Percentiles rank a stretch among this genome's conserved stretches.
Conservation (phyloP, 2,797 vertebrate genomes). For the Danio choprae region DNA sequence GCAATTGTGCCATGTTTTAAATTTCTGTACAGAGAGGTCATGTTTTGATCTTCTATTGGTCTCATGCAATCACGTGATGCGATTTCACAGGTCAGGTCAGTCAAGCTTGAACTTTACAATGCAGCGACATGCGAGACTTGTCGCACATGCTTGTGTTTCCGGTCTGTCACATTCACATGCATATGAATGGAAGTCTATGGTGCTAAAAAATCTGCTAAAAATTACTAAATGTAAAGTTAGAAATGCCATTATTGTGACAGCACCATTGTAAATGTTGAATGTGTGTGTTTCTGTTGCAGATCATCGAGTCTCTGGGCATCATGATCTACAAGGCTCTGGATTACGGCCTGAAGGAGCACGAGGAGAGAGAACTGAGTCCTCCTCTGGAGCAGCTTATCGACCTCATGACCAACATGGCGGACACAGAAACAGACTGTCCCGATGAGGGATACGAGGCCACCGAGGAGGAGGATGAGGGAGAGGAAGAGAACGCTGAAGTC, state of each 20-base stretch:
- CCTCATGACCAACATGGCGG: slow-evolving; percentile 89
- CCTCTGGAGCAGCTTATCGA: slow-evolving; percentile 94
- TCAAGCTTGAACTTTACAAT: too few relatives aligned
- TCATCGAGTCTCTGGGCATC: slow-evolving; percentile 94
- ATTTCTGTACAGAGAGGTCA: too few relatives aligned
- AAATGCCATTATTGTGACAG: too few relatives aligned
- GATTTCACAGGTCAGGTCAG: too few relatives aligned
- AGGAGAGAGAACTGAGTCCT: slow-evolving; percentile 94
- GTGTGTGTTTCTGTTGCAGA: slow-evolving; percentile 71
- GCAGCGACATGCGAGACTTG: too few relatives aligned
- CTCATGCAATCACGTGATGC: too few relatives aligned
- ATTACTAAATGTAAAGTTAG: not conserved
- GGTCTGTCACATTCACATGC: too few relatives aligned
- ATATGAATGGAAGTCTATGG: too few relatives aligned
- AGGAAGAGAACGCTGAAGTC: slow-evolving; percentile 64
- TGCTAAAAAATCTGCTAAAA: not conserved
- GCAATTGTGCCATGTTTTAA: too few relatives aligned
- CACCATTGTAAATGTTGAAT: not conserved
- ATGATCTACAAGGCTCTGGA: slow-evolving; percentile 99
- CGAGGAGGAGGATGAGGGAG: slow-evolving; percentile 89
- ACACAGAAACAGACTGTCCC: slow-evolving; percentile 82
- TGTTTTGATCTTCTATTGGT: too few relatives aligned
- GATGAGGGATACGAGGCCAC: slow-evolving; percentile 97
- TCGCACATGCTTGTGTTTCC: too few relatives aligned
- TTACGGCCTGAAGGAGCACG: slow-evolving; percentile 95